Base-by-base conservation (phyloP, 2,888 invertebrate genomes). In the Pasiphila rectangulata region DNA sequence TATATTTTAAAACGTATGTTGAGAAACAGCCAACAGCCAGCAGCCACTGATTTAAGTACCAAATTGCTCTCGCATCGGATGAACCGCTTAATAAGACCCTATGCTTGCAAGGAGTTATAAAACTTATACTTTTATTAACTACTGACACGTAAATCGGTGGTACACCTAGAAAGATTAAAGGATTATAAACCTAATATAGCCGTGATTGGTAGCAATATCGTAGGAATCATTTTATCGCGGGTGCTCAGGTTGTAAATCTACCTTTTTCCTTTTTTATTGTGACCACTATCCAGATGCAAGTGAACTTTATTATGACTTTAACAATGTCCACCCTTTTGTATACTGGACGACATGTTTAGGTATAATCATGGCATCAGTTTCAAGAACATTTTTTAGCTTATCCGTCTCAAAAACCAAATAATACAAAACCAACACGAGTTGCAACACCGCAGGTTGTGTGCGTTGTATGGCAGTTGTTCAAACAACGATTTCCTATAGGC, bases 21-120 rank as follows among this genome's bases (percentile, higher is more conserved):
- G 58, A 58, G 58, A 49, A 57, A 56, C 57, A 51, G 61, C n/a
- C n/a, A n/a, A n/a, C n/a, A n/a, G n/a, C n/a, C n/a, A n/a, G n/a
- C n/a, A n/a, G n/a, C 62, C 65, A 61, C 58, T 62, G 64, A 66
- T 64, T 67, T 63, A 67, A 59, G 46, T 41, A 54, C 39, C 42
- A 42, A 48, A 40, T 59, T 53, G 43, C 57, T 69, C 65, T 61
- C 44, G 56, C 59, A 35, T 47, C 54, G 47, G 47, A 59, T 54
- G 49, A 56, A 58, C 55, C 54, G 46, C 54, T 55, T 46, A 57
- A 61, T 55, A 60, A 57, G 54, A 45, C 38, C 34, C 35, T 42
- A 46, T 54, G 43, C n/a, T n/a, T n/a, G n/a, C n/a, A n/a, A n/a
- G n/a, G n/a, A n/a, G 42, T 55, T 20, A 39, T 64, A 63, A 62